Evolutionary conservation across 1,140 invertebrate species (phyloP), one percentile per base, ranked within the genome.

Genomic region (Copidosoma floridanum): DNA sequence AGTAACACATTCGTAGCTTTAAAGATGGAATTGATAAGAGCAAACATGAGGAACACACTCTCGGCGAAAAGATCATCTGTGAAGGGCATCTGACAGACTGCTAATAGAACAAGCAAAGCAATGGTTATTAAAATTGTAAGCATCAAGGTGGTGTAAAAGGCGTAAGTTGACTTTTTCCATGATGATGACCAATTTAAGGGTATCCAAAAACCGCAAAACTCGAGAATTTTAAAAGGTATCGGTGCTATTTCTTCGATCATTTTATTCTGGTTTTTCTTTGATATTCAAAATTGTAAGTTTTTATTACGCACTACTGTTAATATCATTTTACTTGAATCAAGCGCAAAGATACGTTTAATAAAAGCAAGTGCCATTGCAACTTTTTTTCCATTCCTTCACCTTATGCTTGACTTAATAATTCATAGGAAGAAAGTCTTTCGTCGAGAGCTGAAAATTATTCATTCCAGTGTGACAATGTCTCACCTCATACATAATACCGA

Each of bases 1-100:
- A 53, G n/a, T 7, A 63, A n/a, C 6, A 57, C 16, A 35, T 63
- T 63, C 18, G 21, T 12, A 3, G 48, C 54, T 16, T 63, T 63
- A 26, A 46, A 57, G 10, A 16, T 11, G 12, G 61, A 48, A n/a
- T 63, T 63, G 29, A 53, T 53, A 21, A 63, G 10, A 10, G 61
- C 61, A 7, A 63, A 63, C 61, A 57, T 57, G 3, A 63, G 41
- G 51, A 63, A 63, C 12, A 63, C 26, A 12, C 29, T 63, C 2
- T 63, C 61, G 2, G 55, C 47, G 10, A 63, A 63, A 14, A 23
- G 4, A 2, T 63, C 55, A 3, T 57, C 21, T 12, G 5, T 47
- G 0, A 47, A 10, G 0, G 54, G 26, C 54, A 63, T 63, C 0
- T 47, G 12, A 16, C 24, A 53, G 0, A 63, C 54, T 1, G 3